Evolutionary conservation across 2,113 vertebrate species (phyloP).

Genomic region (Acanthisitta chloris): DNA sequence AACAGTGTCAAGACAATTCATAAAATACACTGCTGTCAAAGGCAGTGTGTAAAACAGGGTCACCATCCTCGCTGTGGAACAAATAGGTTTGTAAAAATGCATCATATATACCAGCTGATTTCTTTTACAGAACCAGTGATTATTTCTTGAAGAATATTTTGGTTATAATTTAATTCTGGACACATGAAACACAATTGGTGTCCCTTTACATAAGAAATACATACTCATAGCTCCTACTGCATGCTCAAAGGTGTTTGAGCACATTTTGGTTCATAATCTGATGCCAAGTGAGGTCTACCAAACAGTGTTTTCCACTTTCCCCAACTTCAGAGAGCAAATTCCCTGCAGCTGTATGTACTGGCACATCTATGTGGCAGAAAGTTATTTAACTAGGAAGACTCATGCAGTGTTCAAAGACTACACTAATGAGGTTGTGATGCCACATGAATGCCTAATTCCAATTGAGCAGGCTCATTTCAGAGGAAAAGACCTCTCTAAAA

Average conservation of each 20-base stretch:
- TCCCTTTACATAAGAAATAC: not conserved
- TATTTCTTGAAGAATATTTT: not conserved
- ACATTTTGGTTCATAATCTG: not conserved
- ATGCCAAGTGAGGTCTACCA: not conserved
- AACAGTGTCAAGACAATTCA: conserved; percentile 67
- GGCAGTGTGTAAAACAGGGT: conserved; percentile 59
- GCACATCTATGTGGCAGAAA: not conserved
- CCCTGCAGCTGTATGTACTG: not conserved
- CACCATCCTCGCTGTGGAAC: not conserved
- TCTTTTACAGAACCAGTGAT: not conserved
- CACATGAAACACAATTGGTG: not conserved
- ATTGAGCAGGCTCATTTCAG: not conserved
- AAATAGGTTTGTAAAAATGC: not conserved
- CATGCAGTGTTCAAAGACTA: not conserved
- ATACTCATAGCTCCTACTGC: not conserved
- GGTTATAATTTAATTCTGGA: not conserved
- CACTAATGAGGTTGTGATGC: not conserved
- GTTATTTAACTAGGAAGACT: not conserved
- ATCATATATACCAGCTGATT: not conserved
- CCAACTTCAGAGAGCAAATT: not conserved
- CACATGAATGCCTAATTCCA: not conserved
- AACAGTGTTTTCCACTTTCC: not conserved
- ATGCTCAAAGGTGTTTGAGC: not conserved
- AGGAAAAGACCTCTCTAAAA: not conserved
- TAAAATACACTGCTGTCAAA: conserved; percentile 73